phyloP scores from a whole-genome alignment of 1,140 invertebrate genomes.

The Ganaspis sp. region DNA sequence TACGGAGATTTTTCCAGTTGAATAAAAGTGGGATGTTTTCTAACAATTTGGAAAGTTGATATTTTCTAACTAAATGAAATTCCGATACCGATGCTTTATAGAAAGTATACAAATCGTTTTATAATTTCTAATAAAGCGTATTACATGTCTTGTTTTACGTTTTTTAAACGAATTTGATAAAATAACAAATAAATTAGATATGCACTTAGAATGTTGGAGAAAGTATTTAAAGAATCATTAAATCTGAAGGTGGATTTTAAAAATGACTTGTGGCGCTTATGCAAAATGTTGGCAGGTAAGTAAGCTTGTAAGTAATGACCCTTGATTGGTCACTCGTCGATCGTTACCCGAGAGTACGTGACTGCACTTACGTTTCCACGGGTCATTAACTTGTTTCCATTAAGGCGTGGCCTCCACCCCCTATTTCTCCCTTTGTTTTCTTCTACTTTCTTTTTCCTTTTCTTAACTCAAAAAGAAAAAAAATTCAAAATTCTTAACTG shows the following conservation, averaged over 20 bases:
- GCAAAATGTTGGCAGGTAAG: constrained; percentile 52
- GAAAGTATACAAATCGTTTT: too few species aligned
- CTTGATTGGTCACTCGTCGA: constrained; percentile 71
- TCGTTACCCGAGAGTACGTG: constrained; percentile 70
- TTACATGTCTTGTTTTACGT: too few species aligned
- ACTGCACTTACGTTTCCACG: constrained; percentile 70
- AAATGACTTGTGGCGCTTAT: background rate
- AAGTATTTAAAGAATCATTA: background rate
- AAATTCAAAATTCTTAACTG: too few species aligned
- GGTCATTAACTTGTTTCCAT: constrained; percentile 72
- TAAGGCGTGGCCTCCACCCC: constrained; percentile 64
- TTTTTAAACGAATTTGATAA: too few species aligned
- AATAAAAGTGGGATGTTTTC: too few species aligned
- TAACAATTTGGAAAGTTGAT: too few species aligned
- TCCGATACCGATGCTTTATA: too few species aligned
- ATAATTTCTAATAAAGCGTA: too few species aligned
- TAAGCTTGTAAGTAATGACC: constrained; percentile 65
- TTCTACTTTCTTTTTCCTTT: constrained; percentile 42
- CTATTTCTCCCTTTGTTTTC: constrained; percentile 55
- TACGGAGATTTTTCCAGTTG: too few species aligned
- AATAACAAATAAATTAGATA: too few species aligned
- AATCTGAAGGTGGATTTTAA: background rate
- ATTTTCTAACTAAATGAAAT: too few species aligned
- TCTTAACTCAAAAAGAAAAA: background rate
- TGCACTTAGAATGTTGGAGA: background rate